Conservation (phyloP, 2,888 invertebrate species). For the Cinara cedri region DNA sequence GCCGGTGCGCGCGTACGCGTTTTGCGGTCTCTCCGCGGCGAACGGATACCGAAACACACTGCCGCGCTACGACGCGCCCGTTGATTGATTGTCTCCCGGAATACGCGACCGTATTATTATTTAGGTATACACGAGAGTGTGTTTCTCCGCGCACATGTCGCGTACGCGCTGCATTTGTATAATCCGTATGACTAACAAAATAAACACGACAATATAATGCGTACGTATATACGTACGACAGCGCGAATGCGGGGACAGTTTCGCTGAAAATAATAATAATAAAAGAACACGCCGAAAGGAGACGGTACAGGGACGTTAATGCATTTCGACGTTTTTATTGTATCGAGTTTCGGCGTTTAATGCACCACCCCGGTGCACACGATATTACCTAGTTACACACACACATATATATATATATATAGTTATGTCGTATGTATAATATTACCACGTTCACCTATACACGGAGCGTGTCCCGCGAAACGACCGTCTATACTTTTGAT, state of each 20-base stretch:
- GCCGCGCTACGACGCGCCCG: neutral
- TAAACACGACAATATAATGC: conserved; percentile 35
- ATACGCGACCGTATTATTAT: conserved; percentile 4
- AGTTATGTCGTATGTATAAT: conserved; percentile 2
- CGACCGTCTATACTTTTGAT: no score
- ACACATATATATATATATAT: neutral
- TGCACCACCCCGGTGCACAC: conserved; percentile 3
- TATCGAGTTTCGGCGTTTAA: conserved; percentile 48
- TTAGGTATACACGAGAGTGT: no score
- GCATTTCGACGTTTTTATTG: conserved; percentile 38
- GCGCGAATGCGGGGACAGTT: conserved; percentile 25
- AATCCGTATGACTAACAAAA: conserved; percentile 54
- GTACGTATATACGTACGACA: neutral
- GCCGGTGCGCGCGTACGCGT: neutral
- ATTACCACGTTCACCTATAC: neutral
- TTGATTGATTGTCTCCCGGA: conserved; percentile 52
- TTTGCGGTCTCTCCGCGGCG: conserved; percentile 16
- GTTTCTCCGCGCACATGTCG: conserved; percentile 3
- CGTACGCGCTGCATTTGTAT: conserved; percentile 32
- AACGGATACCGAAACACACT: conserved; percentile 14
- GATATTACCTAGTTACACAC: no score
- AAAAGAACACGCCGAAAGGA: neutral
- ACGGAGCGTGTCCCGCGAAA: no score
- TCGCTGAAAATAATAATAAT: conserved; percentile 16
- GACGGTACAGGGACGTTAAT: conserved; percentile 22